Evolutionary conservation across 2,888 invertebrate genomes (phyloP), one percentile per base, ranked within the genome.

Genomic region (Griposia aprilina): DNA sequence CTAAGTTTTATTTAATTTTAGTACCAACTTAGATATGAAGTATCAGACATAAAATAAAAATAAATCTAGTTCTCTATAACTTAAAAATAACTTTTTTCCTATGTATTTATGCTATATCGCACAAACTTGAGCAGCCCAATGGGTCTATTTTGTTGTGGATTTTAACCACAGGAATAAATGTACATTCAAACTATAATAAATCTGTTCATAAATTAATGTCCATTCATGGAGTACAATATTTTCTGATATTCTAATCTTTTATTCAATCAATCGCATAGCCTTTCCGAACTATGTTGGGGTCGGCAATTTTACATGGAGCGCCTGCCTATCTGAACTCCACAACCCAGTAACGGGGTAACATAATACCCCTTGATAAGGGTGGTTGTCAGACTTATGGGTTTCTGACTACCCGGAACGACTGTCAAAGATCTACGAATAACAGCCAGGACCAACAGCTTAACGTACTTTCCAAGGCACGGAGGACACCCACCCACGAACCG

Each of bases 81-180:
- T 3, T 62, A 80, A 83, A 81, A 62, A 81, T n/a, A 60, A 26
- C n/a, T 71, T 76, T 66, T 79, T 79, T 52, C 73, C 73, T 77
- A 70, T 23, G 7, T 77, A 82, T 80, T 75, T 76, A 80, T 76
- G 73, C 68, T 76, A 62, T 30, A 63, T 55, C 17, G 55, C 41
- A 70, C n/a, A 5, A 62, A 45, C 41, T 84, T 88, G 88, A 87
- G 81, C 85, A 88, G 79, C 87, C 80, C 80, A 74, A 79, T 73
- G 55, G 72, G 57, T 82, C 66, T 83, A 75, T 74, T 74, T 66
- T 41, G 55, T 72, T 73, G 69, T 78, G 36, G 57, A 65, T 41
- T 48, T 66, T 2, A 26, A 73, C 79, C 81, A 86, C 74, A 59
- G 62, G 50, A 71, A 80, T 41, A 63, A 62, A 55, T 69, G 20